These are phyloP conservation scores for Rhinogobio ventralis DNA, from an alignment of 2,797 vertebrate species.

Conservation along the genomic window DNA sequence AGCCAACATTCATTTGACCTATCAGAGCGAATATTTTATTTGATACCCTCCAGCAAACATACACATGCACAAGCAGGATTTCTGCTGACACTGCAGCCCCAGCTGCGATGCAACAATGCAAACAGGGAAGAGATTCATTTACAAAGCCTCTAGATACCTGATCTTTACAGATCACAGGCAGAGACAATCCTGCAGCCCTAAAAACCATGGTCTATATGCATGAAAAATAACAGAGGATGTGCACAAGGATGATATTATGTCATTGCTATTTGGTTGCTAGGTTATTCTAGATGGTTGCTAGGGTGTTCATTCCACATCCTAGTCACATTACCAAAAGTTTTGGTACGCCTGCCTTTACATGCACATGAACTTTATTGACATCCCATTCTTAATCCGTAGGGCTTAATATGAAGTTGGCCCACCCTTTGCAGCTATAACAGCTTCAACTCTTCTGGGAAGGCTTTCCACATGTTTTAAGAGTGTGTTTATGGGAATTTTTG, in stretches of 20 bases:
- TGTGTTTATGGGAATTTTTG: too few species aligned
- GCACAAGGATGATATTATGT: not conserved
- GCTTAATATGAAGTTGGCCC: too few species aligned
- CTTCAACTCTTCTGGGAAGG: too few species aligned
- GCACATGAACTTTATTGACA: too few species aligned
- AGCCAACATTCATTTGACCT: conserved; percentile 26
- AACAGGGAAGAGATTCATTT: conserved; percentile 44
- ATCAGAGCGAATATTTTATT: conserved; percentile 20
- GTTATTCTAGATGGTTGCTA: too few species aligned
- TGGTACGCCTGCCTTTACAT: too few species aligned
- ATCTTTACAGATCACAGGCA: conserved; percentile 32
- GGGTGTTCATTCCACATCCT: too few species aligned
- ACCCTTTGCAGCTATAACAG: too few species aligned
- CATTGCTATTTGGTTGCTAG: too few species aligned
- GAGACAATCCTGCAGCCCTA: not conserved
- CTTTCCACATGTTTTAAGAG: too few species aligned
- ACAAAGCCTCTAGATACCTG: conserved; percentile 15
- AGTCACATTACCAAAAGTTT: too few species aligned
- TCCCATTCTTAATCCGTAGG: too few species aligned
- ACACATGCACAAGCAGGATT: conserved; percentile 26
- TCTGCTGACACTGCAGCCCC: conserved; percentile 56
- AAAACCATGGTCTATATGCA: not conserved
- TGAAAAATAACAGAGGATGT: not conserved
- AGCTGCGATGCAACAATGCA: conserved; percentile 32
- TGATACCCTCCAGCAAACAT: conserved; percentile 28